phyloP scores from a whole-genome alignment of 2,113 vertebrate species.

The Bos javanicus region DNA sequence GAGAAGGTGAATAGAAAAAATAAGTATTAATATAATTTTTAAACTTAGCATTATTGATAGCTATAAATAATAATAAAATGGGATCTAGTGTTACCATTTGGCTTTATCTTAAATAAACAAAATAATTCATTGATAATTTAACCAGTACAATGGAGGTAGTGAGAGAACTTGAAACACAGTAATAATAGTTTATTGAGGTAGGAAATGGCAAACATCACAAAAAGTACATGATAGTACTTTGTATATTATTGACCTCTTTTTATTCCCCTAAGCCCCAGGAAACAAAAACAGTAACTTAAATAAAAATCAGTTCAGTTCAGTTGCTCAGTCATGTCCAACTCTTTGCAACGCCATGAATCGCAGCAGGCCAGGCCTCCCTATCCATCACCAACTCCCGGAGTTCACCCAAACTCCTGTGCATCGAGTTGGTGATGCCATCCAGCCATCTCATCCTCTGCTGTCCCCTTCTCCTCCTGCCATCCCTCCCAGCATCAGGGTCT shows the following conservation, averaged over 20 bases:
- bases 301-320: too few species aligned
- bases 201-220: neutral
- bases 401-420: too few species aligned
- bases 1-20: constrained; percentile 33
- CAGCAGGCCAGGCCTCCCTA: too few species aligned
- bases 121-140: constrained; percentile 11
- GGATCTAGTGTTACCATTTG: constrained; percentile 1
- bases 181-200: neutral
- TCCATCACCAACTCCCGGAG: too few species aligned
- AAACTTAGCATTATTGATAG: constrained; percentile 23
- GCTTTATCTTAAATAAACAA: neutral
- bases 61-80: neutral
- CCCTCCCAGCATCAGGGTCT: too few species aligned
- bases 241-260: neutral
- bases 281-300: neutral
- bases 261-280: neutral
- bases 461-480: too few species aligned
- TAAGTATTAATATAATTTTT: neutral
- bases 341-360: too few species aligned
- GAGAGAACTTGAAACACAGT: neutral
- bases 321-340: rapidly evolving
- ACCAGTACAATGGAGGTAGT: neutral
- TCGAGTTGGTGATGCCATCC: too few species aligned
- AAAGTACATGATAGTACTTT: neutral
- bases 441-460: too few species aligned